Percentiles rank a stretch among this genome's conserved stretches.
Evolutionary conservation across 2,113 vertebrate genomes (phyloP).

Genomic region (Rhizomys pruinosus): DNA sequence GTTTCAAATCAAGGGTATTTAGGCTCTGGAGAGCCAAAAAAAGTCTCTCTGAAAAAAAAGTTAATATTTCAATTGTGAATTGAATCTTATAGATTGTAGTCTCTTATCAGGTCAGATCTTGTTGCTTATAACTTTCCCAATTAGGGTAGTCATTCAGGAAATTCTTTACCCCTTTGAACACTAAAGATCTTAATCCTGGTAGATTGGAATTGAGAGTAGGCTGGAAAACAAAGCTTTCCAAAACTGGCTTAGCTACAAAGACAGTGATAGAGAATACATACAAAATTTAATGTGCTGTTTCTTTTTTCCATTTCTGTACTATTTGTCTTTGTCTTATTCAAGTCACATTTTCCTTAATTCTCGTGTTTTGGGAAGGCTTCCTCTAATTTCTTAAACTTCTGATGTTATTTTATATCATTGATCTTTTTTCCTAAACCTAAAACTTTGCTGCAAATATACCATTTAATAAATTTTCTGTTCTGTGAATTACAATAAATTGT

Average conservation of each 20-base stretch:
- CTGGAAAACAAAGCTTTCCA: background rate
- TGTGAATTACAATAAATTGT: background rate
- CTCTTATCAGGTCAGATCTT: background rate
- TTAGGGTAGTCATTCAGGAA: background rate
- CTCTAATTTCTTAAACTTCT: background rate
- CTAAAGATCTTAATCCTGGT: background rate
- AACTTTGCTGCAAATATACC: background rate
- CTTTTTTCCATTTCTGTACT: background rate
- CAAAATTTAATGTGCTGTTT: background rate
- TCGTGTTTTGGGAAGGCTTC: background rate
- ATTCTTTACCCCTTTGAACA: background rate
- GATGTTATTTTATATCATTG: too few relatives aligned
- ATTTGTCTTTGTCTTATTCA: background rate
- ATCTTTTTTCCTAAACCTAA: background rate
- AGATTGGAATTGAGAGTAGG: background rate
- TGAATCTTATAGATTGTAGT: background rate
- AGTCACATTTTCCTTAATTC: background rate
- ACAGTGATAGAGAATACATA: background rate
- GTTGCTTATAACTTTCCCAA: background rate
- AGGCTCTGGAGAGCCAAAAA: background rate
- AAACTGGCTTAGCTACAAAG: background rate
- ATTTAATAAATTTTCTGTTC: background rate
- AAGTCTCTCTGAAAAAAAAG: background rate
- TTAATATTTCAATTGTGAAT: background rate
- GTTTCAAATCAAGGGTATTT: background rate